phyloP scores from a whole-genome alignment of 1,140 invertebrate genomes.

The Forficula auricularia region DNA sequence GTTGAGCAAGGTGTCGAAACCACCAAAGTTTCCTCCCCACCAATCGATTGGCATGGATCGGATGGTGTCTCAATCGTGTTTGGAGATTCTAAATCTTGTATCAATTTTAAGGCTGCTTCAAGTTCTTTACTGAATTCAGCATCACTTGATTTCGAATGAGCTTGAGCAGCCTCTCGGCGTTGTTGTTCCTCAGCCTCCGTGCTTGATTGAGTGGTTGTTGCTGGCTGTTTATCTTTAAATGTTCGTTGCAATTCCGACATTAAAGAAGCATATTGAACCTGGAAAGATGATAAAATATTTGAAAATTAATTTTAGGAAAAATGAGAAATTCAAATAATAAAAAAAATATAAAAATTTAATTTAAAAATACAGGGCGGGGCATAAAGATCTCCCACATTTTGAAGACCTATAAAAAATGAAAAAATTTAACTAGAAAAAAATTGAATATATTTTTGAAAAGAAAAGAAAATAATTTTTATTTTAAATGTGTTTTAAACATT shows the following conservation, averaged over 20 bases:
- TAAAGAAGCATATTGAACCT: slow-evolving; percentile 26
- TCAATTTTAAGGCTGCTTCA: slow-evolving; percentile 28
- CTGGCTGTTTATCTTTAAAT: slow-evolving; percentile 7
- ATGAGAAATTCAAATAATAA: too few species aligned
- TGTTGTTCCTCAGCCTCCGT: too few species aligned
- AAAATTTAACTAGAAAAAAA: too few species aligned
- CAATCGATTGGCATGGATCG: slow-evolving; percentile 15
- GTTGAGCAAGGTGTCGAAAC: neutral
- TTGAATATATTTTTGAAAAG: too few species aligned
- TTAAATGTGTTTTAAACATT: slow-evolving; percentile 4
- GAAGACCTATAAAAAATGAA: too few species aligned
- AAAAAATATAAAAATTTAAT: too few species aligned
- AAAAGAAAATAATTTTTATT: too few species aligned
- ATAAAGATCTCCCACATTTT: too few species aligned
- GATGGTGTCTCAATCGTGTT: slow-evolving; percentile 27
- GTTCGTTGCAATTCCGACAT: slow-evolving; percentile 27
- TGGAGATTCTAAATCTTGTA: slow-evolving; percentile 30
- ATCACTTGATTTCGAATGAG: slow-evolving; percentile 19
- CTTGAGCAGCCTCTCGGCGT: slow-evolving; percentile 18
- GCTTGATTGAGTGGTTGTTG: neutral
- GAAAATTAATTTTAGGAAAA: too few species aligned
- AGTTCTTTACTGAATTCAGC: slow-evolving; percentile 28
- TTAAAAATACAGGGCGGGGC: too few species aligned
- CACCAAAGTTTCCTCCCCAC: slow-evolving; percentile 1
- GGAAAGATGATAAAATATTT: too few species aligned